phyloP scores from a whole-genome alignment of 1,140 invertebrate species.

The Lanistes nyassanus region DNA sequence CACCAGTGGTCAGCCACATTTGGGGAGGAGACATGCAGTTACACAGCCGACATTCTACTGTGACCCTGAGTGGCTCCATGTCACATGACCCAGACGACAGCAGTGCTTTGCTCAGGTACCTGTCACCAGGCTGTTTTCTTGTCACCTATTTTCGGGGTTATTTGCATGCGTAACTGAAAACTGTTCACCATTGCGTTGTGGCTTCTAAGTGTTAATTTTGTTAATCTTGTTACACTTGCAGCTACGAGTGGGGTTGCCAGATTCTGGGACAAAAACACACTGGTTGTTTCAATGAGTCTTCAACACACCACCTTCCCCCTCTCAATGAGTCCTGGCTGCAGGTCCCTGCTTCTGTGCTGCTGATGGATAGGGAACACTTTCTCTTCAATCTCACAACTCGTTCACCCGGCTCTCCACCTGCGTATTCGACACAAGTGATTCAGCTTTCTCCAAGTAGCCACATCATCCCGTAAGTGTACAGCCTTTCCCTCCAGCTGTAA shows the following conservation, averaged over 20 bases:
- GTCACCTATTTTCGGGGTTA: no score
- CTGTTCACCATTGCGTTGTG: no score
- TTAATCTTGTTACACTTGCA: slow-evolving; percentile 18
- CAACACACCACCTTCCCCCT: no score
- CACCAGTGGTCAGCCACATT: slow-evolving; percentile 33
- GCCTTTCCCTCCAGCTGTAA: no score
- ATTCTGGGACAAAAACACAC: not conserved
- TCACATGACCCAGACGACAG: slow-evolving; percentile 37
- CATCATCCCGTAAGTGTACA: slow-evolving; percentile 12
- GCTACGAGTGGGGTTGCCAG: slow-evolving; percentile 38
- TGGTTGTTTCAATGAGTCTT: slow-evolving; percentile 25
- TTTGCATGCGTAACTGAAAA: no score
- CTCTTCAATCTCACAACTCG: slow-evolving; percentile 32
- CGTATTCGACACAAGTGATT: slow-evolving; percentile 25
- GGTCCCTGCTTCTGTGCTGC: not conserved
- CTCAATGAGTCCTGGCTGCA: not conserved
- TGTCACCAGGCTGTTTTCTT: not conserved
- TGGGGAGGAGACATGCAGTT: slow-evolving; percentile 37
- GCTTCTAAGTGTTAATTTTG: no score
- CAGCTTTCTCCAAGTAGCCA: not conserved
- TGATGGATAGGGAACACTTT: slow-evolving; percentile 18
- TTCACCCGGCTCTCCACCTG: not conserved
- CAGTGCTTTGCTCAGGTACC: slow-evolving; percentile 13
- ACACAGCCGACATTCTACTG: slow-evolving; percentile 10
- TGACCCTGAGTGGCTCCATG: slow-evolving; percentile 37